Evolutionary conservation across 1,140 invertebrate genomes (phyloP), one percentile per base, ranked within the genome.

Genomic region (Chrysoperla carnea): DNA sequence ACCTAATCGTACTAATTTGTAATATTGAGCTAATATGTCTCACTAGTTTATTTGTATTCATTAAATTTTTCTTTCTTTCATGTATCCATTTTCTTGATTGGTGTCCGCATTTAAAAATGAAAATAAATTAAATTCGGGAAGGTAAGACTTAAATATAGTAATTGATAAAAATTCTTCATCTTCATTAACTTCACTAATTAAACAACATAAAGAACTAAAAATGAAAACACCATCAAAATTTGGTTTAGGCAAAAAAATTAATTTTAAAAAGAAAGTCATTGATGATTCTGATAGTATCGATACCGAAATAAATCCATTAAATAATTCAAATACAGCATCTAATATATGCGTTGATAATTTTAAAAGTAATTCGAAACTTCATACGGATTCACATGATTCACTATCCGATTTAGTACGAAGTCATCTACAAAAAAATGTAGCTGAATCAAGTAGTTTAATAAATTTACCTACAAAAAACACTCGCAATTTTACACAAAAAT

Each of bases 111-210:
- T 23, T 23, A 2, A 23, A 23, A 23, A 23, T 23, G 46, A 46
- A 44, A 46, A 23, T 40, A 12, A 41, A 49, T 43, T 47, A 54
- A 52, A 52, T 52, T 63, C 58, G 56, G 63, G 57, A 72, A 72
- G 69, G 69, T 72, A 72, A 72, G 69, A 56, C 55, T 45, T 41
- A 41, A 38, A 43, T 31, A 42, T 9, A 39, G 48, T 62, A 54
- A 47, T 43, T 41, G 37, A 44, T 41, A 46, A 41, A 29, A 11
- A 29, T 33, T 23, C 5, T 23, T 23, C 17, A 23, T 23, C 17
- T 33, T 33, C 31, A 6, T 33, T 33, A 33, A 33, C 31, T 11
- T 33, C 31, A 11, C 6, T 33, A 11, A 33, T 33, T 4, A 33
- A 12, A 11, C n/a, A 11, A 4, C 31, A 23, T 40, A 40, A n/a